A percentile compares a stretch with the other conserved stretches of the same genome.
Evolutionary conservation across 30 jellyfish, hydroid and myxozoan genomes (phyloP).

Genomic region (Phacellophora camtschatica): DNA sequence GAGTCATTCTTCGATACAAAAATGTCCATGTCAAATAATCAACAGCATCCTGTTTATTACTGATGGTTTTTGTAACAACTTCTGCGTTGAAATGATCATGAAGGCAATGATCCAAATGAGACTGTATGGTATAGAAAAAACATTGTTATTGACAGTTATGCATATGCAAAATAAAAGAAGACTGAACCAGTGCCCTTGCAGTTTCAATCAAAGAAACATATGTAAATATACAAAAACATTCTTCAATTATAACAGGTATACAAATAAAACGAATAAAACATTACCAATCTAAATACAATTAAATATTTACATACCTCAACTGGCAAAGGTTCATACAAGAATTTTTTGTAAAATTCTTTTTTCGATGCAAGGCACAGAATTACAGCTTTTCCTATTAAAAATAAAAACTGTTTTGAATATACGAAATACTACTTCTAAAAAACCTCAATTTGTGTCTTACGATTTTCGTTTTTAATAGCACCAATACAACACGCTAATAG

Average conservation of each 20-base stretch:
- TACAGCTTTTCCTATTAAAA: constrained; percentile 70
- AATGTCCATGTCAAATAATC: constrained; percentile 99
- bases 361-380: constrained; percentile 90
- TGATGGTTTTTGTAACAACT: constrained; percentile 98
- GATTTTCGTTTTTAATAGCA: background rate
- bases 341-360: constrained; percentile 88
- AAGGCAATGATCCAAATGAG: constrained; percentile 98
- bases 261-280: no score
- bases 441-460: background rate
- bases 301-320: constrained; percentile 80
- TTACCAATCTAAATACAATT: no score
- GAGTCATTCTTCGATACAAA: constrained; percentile 97
- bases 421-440: background rate
- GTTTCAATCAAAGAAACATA: no score
- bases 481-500: no score
- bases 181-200: no score
- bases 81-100: constrained; percentile 99
- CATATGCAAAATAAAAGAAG: no score
- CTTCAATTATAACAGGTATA: no score
- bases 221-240: no score
- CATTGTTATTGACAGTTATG: background rate
- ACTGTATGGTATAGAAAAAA: background rate
- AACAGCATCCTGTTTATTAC: constrained; percentile 99
- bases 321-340: constrained; percentile 93
- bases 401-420: background rate